phyloP scores from a whole-genome alignment of 2,888 invertebrate species.

The Orthonevra nobilis region DNA sequence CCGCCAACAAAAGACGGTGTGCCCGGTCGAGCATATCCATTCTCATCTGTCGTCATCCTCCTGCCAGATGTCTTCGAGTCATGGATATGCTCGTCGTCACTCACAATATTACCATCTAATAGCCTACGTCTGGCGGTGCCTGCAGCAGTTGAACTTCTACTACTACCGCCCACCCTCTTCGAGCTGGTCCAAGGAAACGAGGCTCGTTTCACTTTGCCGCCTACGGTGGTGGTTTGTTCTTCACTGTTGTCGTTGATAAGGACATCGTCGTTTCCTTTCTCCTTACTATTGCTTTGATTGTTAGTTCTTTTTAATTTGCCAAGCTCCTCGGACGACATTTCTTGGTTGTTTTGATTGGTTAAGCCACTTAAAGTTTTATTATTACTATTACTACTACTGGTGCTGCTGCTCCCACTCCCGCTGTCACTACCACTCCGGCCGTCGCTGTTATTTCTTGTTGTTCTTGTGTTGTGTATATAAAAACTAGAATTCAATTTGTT shows the following conservation, averaged over 20 bases:
- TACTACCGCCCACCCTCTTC: constrained; percentile 19
- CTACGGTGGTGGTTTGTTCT: constrained; percentile 3
- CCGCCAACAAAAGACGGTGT: constrained; percentile 73
- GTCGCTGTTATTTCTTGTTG: constrained; percentile 23
- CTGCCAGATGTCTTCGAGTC: constrained; percentile 12
- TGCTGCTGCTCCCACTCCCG: neutral
- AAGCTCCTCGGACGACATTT: constrained; percentile 28
- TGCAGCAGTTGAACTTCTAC: constrained; percentile 22
- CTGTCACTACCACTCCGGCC: neutral
- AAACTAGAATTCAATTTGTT: constrained; percentile 70
- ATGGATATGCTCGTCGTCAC: constrained; percentile 29
- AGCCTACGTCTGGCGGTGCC: constrained; percentile 24
- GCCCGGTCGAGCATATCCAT: constrained; percentile 50
- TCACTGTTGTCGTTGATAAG: constrained; percentile 35
- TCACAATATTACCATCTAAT: constrained; percentile 27
- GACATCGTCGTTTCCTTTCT: no score
- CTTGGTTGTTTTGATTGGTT: constrained; percentile 67
- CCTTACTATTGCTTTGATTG: constrained; percentile 59
- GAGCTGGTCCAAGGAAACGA: constrained; percentile 19
- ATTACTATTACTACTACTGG: constrained; percentile 70
- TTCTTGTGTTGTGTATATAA: constrained; percentile 55
- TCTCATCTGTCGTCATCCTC: constrained; percentile 9
- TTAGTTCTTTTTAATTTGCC: constrained; percentile 22
- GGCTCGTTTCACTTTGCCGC: constrained; percentile 41
- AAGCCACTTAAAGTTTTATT: constrained; percentile 76